Evolutionary conservation across 2,888 invertebrate genomes (phyloP), one percentile per base, ranked within the genome.

Genomic region (Andrena praecox): DNA sequence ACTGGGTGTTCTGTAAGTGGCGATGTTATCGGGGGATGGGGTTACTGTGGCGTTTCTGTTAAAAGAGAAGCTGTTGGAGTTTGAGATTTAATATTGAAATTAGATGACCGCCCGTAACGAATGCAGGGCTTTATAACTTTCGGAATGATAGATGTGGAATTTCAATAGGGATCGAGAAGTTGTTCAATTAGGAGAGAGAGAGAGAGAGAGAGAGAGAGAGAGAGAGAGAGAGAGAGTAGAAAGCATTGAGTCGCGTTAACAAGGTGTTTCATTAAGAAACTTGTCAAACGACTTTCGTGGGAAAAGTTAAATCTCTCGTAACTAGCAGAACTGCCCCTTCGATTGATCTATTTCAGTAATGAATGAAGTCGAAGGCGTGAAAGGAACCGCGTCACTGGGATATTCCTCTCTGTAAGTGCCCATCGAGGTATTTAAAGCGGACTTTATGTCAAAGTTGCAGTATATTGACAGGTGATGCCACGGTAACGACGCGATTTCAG

Each of bases 191-290:
- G 8, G 20, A 10, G 56, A 56, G 27, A 42, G 35, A 42, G 35
- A 27, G 27, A 2, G 27, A 27, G 27, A 27, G 27, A 27, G 27
- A 27, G 10, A 16, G n/a, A n/a, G n/a, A n/a, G 20, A 10, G 56
- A 56, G 27, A 42, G 20, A 10, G 56, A 56, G 27, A 42, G 50
- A 50, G n/a, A 50, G n/a, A 50, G 2, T 10, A 56, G 3, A 27
- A 24, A 24, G 24, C 10, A 56, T 24, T 10, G 56, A 20, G 56
- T 24, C 33, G 8, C 52, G 66, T 74, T 62, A 78, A 81, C 75
- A 87, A 86, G 73, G 56, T 12, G 56, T 56, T 56, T 56, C 56
- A 56, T 56, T 56, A 56, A 4, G 24, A 27, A 27, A 56, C 42
- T 20, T 56, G 56, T 56, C 56, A 10, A 56, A 24, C 54, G 54